Base-by-base conservation (phyloP, 2,888 invertebrate genomes). In the Polietes domitor region DNA sequence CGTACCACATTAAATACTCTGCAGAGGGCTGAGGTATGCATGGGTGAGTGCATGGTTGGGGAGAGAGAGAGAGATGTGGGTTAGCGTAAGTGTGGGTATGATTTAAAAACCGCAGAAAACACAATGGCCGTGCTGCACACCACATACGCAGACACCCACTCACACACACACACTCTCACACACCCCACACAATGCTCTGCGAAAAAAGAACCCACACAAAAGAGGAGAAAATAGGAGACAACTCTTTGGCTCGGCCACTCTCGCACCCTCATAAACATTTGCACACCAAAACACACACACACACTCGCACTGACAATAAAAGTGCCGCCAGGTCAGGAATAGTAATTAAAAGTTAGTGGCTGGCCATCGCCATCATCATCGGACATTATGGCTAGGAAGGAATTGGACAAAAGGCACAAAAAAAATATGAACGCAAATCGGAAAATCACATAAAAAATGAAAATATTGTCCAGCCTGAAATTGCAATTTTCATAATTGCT, bases 401-500 rank as follows among this genome's bases (percentile, higher is more conserved):
- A 63, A 89, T 89, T 88, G 85, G n/a, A n/a, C 87, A 88, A 88
- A 86, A 88, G 37, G 3, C 4, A 88, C 87, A 89, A 89, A 86
- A 89, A 88, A 90, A 37, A 24, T 32, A 37, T 50, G 65, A 17
- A 32, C 19, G 50, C 43, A 74, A 74, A 63, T 41, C 32, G 61
- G 43, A 74, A 43, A 32, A 43, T 32, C 28, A 74, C 19, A 50
- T 63, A 65, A 70, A 61, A 37, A 28, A 55, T 26, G n/a, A 12
- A 61, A 63, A 70, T 61, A 24, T 47, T 47, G 47, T 47, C 1
- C 47, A 12, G 37, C 58, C 15, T 58, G 58, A 12, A 28, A 47
- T 21, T 47, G 73, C 17, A 17, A 21, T 32, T 77, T 50, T 15
- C 50, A 9, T 50, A 37, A 19, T 53, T 47, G 55, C 21, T 47